Evolutionary conservation across 2,888 invertebrate genomes (phyloP), one percentile per base, ranked within the genome.

Genomic region (Elysia crispata): DNA sequence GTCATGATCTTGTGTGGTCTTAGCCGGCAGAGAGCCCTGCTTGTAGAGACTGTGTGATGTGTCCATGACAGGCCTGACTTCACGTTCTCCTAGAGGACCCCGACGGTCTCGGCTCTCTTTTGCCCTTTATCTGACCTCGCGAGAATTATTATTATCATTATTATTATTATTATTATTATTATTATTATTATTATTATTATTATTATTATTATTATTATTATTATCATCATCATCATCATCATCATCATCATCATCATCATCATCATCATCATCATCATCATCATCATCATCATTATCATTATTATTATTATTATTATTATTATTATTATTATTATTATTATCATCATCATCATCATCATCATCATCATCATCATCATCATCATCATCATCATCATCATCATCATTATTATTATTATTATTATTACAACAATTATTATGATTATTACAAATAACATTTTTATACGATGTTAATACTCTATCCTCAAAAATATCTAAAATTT

Each of bases 261-360:
- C 28, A 66, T 18, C 13, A 66, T 28, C 13, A 25, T 28, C 28
- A 66, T 28, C 28, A 66, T 28, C 30, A 25, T 28, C 28, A 25
- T 28, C 28, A 66, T 30, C 28, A 67, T n/a, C 41, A 70, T 25
- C 41, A 31, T 41, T 41, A 41, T 41, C 41, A 70, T 41, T 33
- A 70, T 28, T 70, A 70, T 41, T 70, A 41, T 41, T 70, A 70
- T 41, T 70, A 70, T 25, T 70, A 70, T 41, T 70, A 70, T 41
- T 70, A 70, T 41, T 70, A 5, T 41, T 70, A 3, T 41, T 70
- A 3, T 41, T 70, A 3, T 41, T 70, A 5, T 41, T 70, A 5
- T 41, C 41, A 5, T 41, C 41, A 5, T 41, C 41, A 70, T 25
- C 41, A 70, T 41, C 41, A 70, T 41, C 41, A 70, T n/a, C 25